Base-by-base conservation (phyloP, 2,888 invertebrate genomes). In the Diogma glabrata region DNA sequence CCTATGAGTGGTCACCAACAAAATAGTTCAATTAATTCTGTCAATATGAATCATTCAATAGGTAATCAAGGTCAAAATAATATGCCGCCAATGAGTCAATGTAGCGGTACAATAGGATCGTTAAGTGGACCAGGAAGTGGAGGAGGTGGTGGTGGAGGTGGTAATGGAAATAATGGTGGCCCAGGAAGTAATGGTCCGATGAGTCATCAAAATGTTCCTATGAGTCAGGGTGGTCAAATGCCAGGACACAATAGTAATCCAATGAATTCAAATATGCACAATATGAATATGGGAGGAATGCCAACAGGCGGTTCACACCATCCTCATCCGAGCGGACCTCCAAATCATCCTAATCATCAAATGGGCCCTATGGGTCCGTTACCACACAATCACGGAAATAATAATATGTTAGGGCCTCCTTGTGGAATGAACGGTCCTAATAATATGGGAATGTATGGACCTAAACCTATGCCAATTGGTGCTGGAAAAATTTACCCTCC, bases 401-500 rank as follows among this genome's bases (percentile, higher is more conserved):
- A 50, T 24, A 45, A 49, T 38, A 49, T 49, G 49, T 38, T 49
- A 38, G 43, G 16, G 17, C 24, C 17, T 28, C 17, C 23, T 16
- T 17, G 26, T 50, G 50, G 43, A 12, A 17, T 22, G 10, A 26
- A 23, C 16, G 38, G 30, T 33, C 51, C 46, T 46, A 54, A 53
- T 38, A 51, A 53, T 4, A 58, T 57, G 56, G 58, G 60, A 51
- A 60, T 61, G 57, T 60, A 58, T 33, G 86, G 86, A 24, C 85
- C 87, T 3, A 90, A 89, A 67, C 90, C 92, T 12, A 87, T 92
- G 85, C 88, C 92, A 59, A 89, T 91, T 55, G 87, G 88, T 66
- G 89, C 91, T 49, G 70, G 71, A n/a, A 79, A 91, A 77, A 84
- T 92, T 54, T 96, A 96, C 72, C 95, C 95, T 45, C 87, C 88